Conservation (phyloP, 2,888 invertebrate species). For the Trichopoda pennipes region DNA sequence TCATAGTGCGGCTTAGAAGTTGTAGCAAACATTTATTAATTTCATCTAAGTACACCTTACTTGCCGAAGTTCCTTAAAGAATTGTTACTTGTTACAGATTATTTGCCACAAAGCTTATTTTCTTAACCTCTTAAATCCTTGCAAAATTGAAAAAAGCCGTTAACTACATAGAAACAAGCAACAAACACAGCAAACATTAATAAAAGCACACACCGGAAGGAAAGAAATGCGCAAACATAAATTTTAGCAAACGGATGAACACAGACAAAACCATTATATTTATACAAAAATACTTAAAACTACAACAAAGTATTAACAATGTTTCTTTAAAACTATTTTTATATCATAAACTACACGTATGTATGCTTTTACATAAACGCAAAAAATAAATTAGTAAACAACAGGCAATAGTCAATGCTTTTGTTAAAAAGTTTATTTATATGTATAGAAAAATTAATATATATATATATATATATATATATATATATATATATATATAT, state of each 20-base stretch:
- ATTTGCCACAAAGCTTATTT: not conserved
- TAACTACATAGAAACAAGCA: slow-evolving; percentile 43
- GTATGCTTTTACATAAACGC: too few species aligned
- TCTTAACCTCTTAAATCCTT: not conserved
- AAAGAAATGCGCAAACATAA: slow-evolving; percentile 74
- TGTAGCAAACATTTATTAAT: too few species aligned
- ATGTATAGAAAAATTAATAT: not conserved
- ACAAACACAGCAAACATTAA: slow-evolving; percentile 39
- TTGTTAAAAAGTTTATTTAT: not conserved
- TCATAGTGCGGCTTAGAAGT: too few species aligned
- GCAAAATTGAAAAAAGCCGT: slow-evolving; percentile 13
- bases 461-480: too few species aligned
- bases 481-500: not conserved
- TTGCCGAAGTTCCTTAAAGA: not conserved
- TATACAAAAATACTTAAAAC: slow-evolving; percentile 32
- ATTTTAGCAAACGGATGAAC: slow-evolving; percentile 75
- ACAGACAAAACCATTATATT: slow-evolving; percentile 61
- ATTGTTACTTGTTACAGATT: not conserved
- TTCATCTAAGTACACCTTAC: too few species aligned
- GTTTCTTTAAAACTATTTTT: slow-evolving; percentile 51
- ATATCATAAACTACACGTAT: not conserved
- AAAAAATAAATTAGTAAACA: slow-evolving; percentile 36
- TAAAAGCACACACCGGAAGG: slow-evolving; percentile 69
- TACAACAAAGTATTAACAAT: slow-evolving; percentile 30
- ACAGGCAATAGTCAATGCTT: slow-evolving; percentile 42